Base-by-base conservation (phyloP, 1,140 invertebrate species). In the Protaetia brevitarsis region DNA sequence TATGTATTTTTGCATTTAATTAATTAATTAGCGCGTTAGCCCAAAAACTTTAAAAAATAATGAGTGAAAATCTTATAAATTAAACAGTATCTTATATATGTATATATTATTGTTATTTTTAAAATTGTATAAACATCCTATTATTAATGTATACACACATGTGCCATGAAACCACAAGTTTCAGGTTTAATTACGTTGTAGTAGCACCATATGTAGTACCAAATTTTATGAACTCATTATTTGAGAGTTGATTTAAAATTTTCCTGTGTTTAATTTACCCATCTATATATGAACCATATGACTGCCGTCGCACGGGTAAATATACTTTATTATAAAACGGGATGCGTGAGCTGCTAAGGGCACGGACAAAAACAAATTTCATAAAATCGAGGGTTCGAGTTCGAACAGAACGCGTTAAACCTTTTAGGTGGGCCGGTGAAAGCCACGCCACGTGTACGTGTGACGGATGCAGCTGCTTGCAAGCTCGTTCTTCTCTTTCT, bases 301-400 rank as follows among this genome's bases (percentile, higher is more conserved):
- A 51, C 19, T 23, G 19, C 41, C 41, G 26, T 51, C 41, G 19
- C 16, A 5, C 41, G 19, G 26, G 41, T 51, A 51, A 51, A 51
- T 51, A 51, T 23, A 23, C 41, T 51, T 51, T 51, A 51, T 51
- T 51, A 51, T 23, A 19, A 6, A 51, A 51, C 41, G 41, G 41
- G 13, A 51, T 51, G 41, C 11, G 19, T 51, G 11, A 51, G 41
- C 13, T n/a, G n/a, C n/a, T 51, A 51, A 51, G 41, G 19, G 19
- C 41, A 51, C 41, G 41, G 41, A 51, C 41, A 51, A 51, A 51
- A 51, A 21, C 41, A 51, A 23, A 51, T 51, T 51, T 23, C 26
- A 51, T 51, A 51, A 23, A 19, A 51, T 51, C 41, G 7, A 51
- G 41, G 41, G 41, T 51, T 51, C n/a, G n/a, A n/a, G n/a, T n/a